A percentile compares a stretch with the other conserved stretches of the same genome.
Evolutionary conservation across 2,888 invertebrate species (phyloP).

Genomic region (Ceramica pisi): DNA sequence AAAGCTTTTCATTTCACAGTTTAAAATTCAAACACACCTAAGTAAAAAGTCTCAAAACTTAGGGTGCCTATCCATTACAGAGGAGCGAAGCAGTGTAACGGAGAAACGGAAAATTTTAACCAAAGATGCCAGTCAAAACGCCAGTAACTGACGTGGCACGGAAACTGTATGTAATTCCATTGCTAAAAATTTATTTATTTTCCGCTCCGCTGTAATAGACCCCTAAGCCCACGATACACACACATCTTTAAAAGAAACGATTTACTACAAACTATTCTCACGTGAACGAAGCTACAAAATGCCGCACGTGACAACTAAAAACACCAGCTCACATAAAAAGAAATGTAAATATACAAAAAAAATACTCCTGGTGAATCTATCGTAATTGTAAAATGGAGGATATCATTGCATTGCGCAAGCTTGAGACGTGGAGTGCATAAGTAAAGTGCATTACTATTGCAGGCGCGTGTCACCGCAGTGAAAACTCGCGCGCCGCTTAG

Average conservation of each 20-base stretch:
- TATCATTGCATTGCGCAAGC: slow-evolving; percentile 73
- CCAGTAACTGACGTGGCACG: no score
- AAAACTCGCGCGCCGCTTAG: slow-evolving; percentile 55
- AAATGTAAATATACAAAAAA: slow-evolving; percentile 34
- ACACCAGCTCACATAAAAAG: slow-evolving; percentile 9
- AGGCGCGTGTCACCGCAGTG: slow-evolving; percentile 60
- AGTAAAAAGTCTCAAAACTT: no score
- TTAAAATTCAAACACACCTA: no score
- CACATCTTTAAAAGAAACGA: neutral
- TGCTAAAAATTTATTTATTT: no score
- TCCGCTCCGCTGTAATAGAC: no score
- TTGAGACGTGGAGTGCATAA: slow-evolving; percentile 62
- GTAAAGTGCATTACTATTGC: slow-evolving; percentile 61
- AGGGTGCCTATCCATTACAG: no score
- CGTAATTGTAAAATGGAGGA: slow-evolving; percentile 59
- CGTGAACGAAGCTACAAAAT: slow-evolving; percentile 15
- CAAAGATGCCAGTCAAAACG: no score
- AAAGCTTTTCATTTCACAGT: no score
- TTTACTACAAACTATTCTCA: neutral
- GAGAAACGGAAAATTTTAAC: no score
- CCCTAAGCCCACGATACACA: no score
- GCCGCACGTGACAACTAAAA: slow-evolving; percentile 25
- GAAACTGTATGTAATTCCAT: no score
- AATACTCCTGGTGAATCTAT: slow-evolving; percentile 44
- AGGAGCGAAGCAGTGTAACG: no score